Evolutionary conservation across 2,797 vertebrate species (phyloP), one percentile per base, ranked within the genome.

Genomic region (Spheniscus humboldti): DNA sequence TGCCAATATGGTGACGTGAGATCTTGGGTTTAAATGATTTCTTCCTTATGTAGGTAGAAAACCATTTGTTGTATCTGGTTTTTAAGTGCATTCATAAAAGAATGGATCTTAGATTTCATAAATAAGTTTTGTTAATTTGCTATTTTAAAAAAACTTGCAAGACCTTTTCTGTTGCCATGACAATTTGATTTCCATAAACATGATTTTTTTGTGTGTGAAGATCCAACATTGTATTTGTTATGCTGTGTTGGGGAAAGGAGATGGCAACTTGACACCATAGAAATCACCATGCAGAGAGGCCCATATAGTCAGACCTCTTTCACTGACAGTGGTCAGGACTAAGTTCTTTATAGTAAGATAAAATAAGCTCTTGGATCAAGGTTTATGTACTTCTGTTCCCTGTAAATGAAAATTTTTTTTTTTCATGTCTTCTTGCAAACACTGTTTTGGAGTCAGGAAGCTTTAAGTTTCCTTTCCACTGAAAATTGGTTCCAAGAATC

Each of bases 111-210:
- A 74, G 77, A 88, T 92, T 97, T 97, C 90, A 87, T 96, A 98
- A 96, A 97, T 96, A 91, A 56, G 76, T 96, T 98, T 98, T 98
- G 97, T 97, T 98, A 98, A 98, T 98, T 98, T 95, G 91, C 97
- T 98, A 97, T 98, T 98, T 98, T 98, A 95, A 97, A 98, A 97
- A 97, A 96, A 97, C 97, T 98, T 98, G 97, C 94, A 97, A 98
- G 97, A 97, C 97, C 97, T 96, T 96, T 98, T 94, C 94, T 84
- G 98, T 98, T 98, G 97, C 98, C 94, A 98, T 98, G 97, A 97
- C 76, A 68, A 98, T 98, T 92, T 84, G 60, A 97, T 97, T 98
- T 98, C 97, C 97, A 98, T 98, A 98, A 98, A 98, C 97, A 98
- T 91, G 93, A 62, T 97, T 96, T 96, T 94, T 91, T 92, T 94